A percentile compares a stretch with the other conserved stretches of the same genome.
These are phyloP conservation scores for Turritopsis rubra DNA, from an alignment of 30 jellyfish, hydroid and myxozoan species.

Conservation along the genomic window DNA sequence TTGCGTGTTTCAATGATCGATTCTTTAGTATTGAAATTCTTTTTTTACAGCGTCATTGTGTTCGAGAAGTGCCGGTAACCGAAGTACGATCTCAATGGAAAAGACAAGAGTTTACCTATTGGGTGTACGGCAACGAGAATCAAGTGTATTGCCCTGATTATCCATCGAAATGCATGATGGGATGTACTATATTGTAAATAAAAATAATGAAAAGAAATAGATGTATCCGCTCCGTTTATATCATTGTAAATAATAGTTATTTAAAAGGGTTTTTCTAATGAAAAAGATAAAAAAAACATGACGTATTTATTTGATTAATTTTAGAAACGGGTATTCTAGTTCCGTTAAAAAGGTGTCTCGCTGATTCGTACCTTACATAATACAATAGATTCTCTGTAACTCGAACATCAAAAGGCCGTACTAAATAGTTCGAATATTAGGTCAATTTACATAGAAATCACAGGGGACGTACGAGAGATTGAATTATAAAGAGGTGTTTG, in stretches of 20 bases:
- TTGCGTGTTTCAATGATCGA: neutral
- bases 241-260: neutral
- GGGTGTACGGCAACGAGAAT: slow-evolving; percentile 87
- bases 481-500: no score
- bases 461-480: no score
- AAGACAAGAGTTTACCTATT: slow-evolving; percentile 59
- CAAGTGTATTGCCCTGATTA: slow-evolving; percentile 82
- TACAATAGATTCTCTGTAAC: no score
- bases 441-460: no score
- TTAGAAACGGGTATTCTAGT: neutral
- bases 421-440: no score
- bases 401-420: no score
- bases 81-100: slow-evolving; percentile 64
- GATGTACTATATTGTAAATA: slow-evolving; percentile 67
- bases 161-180: slow-evolving; percentile 74
- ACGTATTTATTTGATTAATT: neutral
- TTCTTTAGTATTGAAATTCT: neutral
- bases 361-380: no score
- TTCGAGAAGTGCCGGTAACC: slow-evolving; percentile 81
- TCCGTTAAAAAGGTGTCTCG: no score
- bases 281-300: neutral
- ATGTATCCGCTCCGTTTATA: neutral
- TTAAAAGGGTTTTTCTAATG: slow-evolving; percentile 1
- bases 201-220: neutral
- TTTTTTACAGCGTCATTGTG: slow-evolving; percentile 60